phyloP scores from a whole-genome alignment of 2,888 invertebrate genomes.

The Caprella mutica region DNA sequence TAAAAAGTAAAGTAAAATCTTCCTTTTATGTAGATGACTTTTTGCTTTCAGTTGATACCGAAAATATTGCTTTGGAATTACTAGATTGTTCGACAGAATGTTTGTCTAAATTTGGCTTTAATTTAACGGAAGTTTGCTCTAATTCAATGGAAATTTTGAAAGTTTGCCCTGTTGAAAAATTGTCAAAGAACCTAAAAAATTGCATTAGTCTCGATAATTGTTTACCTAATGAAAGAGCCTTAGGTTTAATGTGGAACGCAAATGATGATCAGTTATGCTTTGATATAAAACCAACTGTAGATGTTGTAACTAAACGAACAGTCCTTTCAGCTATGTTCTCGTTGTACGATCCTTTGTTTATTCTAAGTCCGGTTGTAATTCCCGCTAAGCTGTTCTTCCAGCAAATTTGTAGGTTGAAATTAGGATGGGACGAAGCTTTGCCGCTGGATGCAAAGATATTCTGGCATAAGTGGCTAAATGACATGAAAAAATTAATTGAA shows the following conservation, averaged over 20 bases:
- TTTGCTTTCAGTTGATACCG: not conserved
- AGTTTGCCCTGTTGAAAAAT: not conserved
- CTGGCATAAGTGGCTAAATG: not conserved
- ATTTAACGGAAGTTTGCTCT: slow-evolving; percentile 1
- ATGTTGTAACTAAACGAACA: not conserved
- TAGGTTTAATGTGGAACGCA: slow-evolving; percentile 8
- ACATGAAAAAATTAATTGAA: not conserved
- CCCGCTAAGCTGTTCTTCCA: not conserved
- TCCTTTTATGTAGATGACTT: slow-evolving; percentile 13
- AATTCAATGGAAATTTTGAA: not conserved
- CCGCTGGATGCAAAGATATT: not conserved
- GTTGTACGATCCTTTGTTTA: not conserved
- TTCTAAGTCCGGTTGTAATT: not conserved
- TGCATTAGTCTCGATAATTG: too few species aligned
- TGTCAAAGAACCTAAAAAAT: too few species aligned
- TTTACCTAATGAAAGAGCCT: not conserved
- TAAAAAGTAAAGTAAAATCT: too few species aligned
- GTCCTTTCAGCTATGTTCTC: not conserved
- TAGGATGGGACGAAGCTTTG: not conserved
- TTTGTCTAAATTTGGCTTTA: not conserved
- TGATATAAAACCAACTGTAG: not conserved
- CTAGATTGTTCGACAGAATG: not conserved
- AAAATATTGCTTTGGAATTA: not conserved
- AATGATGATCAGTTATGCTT: not conserved
- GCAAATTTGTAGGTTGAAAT: not conserved